A percentile compares a stretch with the other conserved stretches of the same genome.
These are phyloP conservation scores for Himalopsyche japonica DNA, from an alignment of 2,888 invertebrate genomes.

Conservation along the genomic window DNA sequence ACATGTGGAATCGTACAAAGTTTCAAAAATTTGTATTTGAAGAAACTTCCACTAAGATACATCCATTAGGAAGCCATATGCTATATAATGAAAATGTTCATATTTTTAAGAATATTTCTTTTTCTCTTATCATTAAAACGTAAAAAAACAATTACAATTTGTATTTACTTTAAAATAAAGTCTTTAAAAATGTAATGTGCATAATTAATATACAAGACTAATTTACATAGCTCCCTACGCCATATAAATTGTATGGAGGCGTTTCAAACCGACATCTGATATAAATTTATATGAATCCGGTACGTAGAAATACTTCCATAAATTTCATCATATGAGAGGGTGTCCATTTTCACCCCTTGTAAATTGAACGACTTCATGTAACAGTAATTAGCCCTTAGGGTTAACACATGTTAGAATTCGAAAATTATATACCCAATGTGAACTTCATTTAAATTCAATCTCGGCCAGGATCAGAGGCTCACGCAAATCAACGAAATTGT, in stretches of 20 bases:
- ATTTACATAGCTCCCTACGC: background rate
- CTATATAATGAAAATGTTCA: too few relatives aligned
- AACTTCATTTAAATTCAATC: background rate
- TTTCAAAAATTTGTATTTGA: too few relatives aligned
- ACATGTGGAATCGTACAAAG: too few relatives aligned
- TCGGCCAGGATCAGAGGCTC: background rate
- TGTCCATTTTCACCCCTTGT: slow-evolving; percentile 12
- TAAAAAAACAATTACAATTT: too few relatives aligned
- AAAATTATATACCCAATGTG: background rate
- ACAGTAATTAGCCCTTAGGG: slow-evolving; percentile 2
- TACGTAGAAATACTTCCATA: slow-evolving; percentile 1
- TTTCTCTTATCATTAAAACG: too few relatives aligned
- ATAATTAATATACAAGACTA: background rate
- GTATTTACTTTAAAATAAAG: background rate
- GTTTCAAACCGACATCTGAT: background rate
- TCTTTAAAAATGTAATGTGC: background rate
- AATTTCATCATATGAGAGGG: slow-evolving; percentile 1
- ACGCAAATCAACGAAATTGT: background rate
- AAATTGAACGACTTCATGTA: slow-evolving; percentile 13
- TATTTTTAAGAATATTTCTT: too few relatives aligned
- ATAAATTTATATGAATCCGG: background rate
- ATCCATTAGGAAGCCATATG: too few relatives aligned
- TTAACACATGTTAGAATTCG: slow-evolving; percentile 6
- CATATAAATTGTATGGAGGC: background rate
- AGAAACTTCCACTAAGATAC: too few relatives aligned